These are phyloP conservation scores for Decapterus maruadsi DNA, from an alignment of 2,797 vertebrate genomes.

Conservation along the genomic window DNA sequence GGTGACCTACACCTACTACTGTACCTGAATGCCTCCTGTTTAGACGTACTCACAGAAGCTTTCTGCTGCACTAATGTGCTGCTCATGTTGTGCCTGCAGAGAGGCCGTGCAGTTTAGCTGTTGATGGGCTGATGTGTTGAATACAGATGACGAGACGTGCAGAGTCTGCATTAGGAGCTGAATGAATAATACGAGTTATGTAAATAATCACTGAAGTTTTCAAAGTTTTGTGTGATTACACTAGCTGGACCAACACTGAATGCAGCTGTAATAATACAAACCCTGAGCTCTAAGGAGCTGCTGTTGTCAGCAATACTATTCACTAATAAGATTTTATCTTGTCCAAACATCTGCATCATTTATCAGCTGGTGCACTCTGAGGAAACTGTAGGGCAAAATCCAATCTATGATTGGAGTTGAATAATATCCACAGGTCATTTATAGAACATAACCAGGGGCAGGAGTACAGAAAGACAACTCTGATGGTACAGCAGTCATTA, in stretches of 20 bases:
- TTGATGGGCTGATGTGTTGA: constrained; percentile 5
- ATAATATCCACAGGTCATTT: constrained; percentile 43
- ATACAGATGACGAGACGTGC: not conserved
- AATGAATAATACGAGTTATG: not conserved
- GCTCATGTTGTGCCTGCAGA: not conserved
- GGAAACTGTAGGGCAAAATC: constrained; percentile 21
- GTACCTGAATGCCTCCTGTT: not conserved
- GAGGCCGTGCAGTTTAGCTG: not conserved
- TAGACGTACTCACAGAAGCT: not conserved
- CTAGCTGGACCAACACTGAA: not conserved
- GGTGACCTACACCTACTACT: not conserved
- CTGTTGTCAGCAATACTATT: not conserved
- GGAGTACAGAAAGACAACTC: constrained; percentile 13
- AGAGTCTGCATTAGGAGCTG: no score
- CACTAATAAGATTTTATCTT: constrained; percentile 17
- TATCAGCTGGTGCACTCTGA: constrained; percentile 6
- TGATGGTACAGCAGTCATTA: constrained; percentile 58
- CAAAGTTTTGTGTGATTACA: not conserved
- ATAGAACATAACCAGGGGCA: constrained; percentile 39
- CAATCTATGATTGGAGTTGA: constrained; percentile 27
- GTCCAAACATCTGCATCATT: constrained; percentile 21
- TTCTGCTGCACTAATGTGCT: not conserved
- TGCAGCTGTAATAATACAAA: not conserved
- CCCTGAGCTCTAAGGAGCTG: constrained; percentile 1
- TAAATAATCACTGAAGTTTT: not conserved